Evolutionary conservation across 2,113 vertebrate species (phyloP).

Genomic region (Recurvirostra avosetta): DNA sequence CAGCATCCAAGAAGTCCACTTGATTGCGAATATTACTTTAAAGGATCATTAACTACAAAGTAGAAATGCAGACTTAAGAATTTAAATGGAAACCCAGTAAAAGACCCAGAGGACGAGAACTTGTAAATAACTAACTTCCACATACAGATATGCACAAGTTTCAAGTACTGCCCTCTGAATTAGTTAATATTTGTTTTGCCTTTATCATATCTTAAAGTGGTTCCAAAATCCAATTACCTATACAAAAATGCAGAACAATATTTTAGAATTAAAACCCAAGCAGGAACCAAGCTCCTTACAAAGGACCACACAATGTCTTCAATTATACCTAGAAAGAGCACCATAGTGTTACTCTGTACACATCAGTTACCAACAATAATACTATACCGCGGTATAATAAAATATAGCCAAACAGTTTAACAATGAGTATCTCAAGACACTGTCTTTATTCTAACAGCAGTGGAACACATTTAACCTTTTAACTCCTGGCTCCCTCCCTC

Average conservation of each 20-base stretch:
- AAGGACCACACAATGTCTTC: conserved; percentile 56
- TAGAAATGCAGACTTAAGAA: background rate
- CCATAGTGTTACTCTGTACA: conserved; percentile 52
- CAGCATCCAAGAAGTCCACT: background rate
- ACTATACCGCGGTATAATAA: conserved; percentile 31
- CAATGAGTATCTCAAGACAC: conserved; percentile 9
- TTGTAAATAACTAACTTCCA: background rate
- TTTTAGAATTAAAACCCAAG: conserved; percentile 51
- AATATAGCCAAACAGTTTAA: conserved; percentile 43
- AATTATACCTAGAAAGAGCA: conserved; percentile 60
- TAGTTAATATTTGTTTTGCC: background rate
- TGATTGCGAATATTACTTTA: background rate
- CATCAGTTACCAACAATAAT: conserved; percentile 62
- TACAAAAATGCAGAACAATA: conserved; percentile 31
- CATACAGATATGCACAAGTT: background rate
- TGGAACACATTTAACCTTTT: conserved; percentile 41
- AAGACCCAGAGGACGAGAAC: background rate
- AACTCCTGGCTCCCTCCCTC: background rate
- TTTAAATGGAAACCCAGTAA: background rate
- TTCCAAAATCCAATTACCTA: conserved; percentile 44
- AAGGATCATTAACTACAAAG: conserved; percentile 9
- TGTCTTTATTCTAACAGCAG: conserved; percentile 19
- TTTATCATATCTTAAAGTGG: conserved; percentile 13
- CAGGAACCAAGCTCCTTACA: conserved; percentile 19
- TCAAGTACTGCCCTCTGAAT: background rate